Evolutionary conservation across 2,113 vertebrate genomes (phyloP).

Genomic region (Siniperca chuatsi): DNA sequence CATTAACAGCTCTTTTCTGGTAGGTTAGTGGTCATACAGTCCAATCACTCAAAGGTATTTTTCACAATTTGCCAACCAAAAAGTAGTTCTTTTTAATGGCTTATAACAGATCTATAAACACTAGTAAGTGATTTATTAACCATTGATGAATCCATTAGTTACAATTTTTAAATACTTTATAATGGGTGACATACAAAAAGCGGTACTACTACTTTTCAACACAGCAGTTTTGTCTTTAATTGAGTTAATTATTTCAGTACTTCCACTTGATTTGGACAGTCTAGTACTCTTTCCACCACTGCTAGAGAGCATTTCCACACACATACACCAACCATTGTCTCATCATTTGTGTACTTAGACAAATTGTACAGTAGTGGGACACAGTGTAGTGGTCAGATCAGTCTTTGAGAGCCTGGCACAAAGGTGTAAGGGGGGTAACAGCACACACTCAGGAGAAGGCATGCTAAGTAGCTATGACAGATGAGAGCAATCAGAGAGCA

Average conservation of each 20-base stretch:
- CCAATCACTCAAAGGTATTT: background rate
- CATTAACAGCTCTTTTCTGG: background rate
- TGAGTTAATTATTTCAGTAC: background rate
- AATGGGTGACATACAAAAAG: background rate
- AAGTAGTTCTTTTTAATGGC: background rate
- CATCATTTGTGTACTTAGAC: constrained; percentile 16
- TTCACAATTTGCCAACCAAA: background rate
- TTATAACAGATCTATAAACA: too few relatives aligned
- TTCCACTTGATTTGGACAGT: background rate
- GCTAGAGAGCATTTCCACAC: background rate
- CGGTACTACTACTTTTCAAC: background rate
- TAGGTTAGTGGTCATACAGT: background rate
- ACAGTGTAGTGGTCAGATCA: constrained; percentile 29
- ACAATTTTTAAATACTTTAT: background rate
- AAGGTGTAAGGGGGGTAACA: background rate
- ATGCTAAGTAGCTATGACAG: constrained; percentile 51
- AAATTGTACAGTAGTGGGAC: constrained; percentile 22
- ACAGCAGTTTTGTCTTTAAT: background rate
- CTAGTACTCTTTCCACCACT: background rate
- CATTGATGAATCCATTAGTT: background rate
- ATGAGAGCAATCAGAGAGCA: constrained; percentile 29
- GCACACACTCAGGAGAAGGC: constrained; percentile 22
- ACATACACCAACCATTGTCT: background rate
- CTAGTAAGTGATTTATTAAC: too few relatives aligned
- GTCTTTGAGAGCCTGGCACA: constrained; percentile 18